phyloP scores from a whole-genome alignment of 2,113 vertebrate species.

The Elephantulus edwardii region DNA sequence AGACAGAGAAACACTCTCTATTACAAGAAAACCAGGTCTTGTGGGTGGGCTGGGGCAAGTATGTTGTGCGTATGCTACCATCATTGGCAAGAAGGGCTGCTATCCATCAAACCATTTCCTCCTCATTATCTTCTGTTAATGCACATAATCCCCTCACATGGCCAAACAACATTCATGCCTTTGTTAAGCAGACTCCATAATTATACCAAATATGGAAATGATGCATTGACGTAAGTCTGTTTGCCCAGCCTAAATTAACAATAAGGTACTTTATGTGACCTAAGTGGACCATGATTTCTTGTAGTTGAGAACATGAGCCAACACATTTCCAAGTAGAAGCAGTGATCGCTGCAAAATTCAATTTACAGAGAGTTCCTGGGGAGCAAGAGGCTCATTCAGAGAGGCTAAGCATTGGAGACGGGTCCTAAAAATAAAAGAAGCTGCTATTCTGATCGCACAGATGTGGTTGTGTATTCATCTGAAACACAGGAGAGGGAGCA shows the following conservation, averaged over 20 bases:
- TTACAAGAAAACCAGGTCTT: slow-evolving; percentile 4
- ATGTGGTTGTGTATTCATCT: neutral
- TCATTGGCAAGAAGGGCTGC: neutral
- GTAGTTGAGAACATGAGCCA: neutral
- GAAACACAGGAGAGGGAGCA: neutral
- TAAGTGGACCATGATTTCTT: neutral
- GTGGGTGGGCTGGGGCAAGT: neutral
- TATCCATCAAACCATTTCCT: neutral
- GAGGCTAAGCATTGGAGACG: slow-evolving; percentile 27
- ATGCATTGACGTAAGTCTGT: neutral
- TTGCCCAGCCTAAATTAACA: slow-evolving; percentile 8
- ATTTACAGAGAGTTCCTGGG: slow-evolving; percentile 39
- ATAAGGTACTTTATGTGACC: slow-evolving; percentile 23
- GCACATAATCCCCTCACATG: neutral
- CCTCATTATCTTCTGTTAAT: slow-evolving; percentile 33
- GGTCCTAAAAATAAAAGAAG: slow-evolving; percentile 54
- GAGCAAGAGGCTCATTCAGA: neutral
- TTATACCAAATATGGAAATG: slow-evolving; percentile 9
- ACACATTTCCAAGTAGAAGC: slow-evolving; percentile 40
- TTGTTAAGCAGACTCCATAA: neutral
- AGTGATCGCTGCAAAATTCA: slow-evolving; percentile 2
- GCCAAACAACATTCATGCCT: slow-evolving; percentile 27
- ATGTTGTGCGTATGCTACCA: neutral
- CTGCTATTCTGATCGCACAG: slow-evolving; percentile 38
- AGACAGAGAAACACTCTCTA: neutral